Evolutionary conservation across 1,140 invertebrate genomes (phyloP).

Genomic region (Zaprionus davidi): DNA sequence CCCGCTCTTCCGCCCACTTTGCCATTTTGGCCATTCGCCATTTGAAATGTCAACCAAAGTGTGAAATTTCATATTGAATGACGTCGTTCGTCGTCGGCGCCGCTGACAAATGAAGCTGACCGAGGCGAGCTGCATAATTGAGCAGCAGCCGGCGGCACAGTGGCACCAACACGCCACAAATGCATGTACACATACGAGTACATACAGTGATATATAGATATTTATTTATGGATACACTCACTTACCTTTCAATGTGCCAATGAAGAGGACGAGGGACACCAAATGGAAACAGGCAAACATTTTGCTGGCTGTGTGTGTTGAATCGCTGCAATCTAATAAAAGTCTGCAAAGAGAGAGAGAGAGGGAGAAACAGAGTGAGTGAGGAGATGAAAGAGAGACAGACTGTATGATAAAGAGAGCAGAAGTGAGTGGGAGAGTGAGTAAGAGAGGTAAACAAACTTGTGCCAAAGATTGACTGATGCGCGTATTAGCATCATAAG

Average conservation of each 20-base stretch:
- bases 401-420: not conserved
- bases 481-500: slow-evolving; percentile 5
- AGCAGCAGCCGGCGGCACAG: slow-evolving; percentile 22
- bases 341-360: slow-evolving; percentile 18
- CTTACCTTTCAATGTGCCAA: slow-evolving; percentile 67
- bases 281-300: slow-evolving; percentile 62
- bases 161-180: not conserved
- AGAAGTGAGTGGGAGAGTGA: not conserved
- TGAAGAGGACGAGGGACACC: slow-evolving; percentile 50
- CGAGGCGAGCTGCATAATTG: slow-evolving; percentile 61
- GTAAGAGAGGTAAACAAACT: not conserved
- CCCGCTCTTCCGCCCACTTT: not conserved
- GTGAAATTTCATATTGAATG: slow-evolving; percentile 80
- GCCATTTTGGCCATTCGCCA: slow-evolving; percentile 39
- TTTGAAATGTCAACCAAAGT: slow-evolving; percentile 75
- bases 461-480: not conserved
- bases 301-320: slow-evolving; percentile 23
- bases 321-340: not conserved
- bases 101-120: slow-evolving; percentile 70
- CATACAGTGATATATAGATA: not conserved
- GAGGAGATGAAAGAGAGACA: not conserved
- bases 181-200: not conserved
- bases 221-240: slow-evolving; percentile 25
- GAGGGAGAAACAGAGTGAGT: not conserved
- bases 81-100: slow-evolving; percentile 27